These are phyloP conservation scores for Plagiodera versicolora DNA, from an alignment of 2,888 invertebrate genomes.

Conservation along the genomic window DNA sequence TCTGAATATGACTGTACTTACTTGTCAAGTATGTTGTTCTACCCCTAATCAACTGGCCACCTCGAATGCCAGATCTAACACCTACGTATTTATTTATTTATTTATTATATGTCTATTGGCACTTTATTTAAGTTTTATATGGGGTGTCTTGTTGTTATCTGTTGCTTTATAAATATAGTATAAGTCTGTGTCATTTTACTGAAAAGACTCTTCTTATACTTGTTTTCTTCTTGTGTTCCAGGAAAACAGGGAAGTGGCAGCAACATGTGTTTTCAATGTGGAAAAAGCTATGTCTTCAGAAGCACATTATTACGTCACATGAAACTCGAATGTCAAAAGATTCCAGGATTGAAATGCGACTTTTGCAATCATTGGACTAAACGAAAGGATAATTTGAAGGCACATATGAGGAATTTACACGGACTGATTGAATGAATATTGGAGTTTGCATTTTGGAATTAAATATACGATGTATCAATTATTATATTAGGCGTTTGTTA, in stretches of 20 bases:
- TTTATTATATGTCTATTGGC: no score
- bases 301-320: conserved; percentile 42
- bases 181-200: no score
- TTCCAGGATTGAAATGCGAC: conserved; percentile 35
- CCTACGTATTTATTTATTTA: no score
- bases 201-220: no score
- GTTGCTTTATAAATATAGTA: no score
- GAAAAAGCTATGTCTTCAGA: conserved; percentile 21
- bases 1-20: no score
- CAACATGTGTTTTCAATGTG: conserved; percentile 18
- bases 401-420: conserved; percentile 13
- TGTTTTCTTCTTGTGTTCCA: not conserved
- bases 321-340: conserved; percentile 40
- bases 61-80: no score
- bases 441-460: not conserved
- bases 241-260: not conserved
- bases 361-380: conserved; percentile 20
- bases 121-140: no score
- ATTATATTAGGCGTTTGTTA: no score
- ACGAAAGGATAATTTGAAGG: conserved; percentile 10
- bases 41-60: no score
- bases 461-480: not conserved
- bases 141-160: no score
- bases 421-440: not conserved
- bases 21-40: no score